Evolutionary conservation across 2,797 vertebrate genomes (phyloP), one percentile per base, ranked within the genome.

Genomic region (Sebastes diploproa): DNA sequence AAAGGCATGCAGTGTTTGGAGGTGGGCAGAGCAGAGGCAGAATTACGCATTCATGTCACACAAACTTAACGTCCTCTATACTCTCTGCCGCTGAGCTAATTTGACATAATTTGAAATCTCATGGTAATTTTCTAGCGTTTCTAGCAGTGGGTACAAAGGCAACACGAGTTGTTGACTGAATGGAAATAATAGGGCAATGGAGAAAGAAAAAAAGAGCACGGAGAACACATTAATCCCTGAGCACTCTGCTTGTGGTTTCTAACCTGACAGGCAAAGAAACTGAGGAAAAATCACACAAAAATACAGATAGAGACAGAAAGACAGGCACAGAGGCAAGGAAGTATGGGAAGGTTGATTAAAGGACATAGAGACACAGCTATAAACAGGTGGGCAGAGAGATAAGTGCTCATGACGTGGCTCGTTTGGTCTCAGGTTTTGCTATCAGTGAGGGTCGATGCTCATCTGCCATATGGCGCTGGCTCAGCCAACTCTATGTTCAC

Each of bases 361-460:
- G 50, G 60, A 64, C 60, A 78, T 20, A 69, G 32, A 62, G 32
- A 63, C 4, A 69, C 63, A 69, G 38, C 58, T 52, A 76, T 56
- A 66, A 85, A 85, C 86, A 86, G 77, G 81, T 89, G 84, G 81
- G 70, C 66, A 67, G 55, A 72, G 52, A 86, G 74, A 78, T 78
- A 88, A 83, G 82, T 68, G 85, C 59, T 85, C 42, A 20, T 74
- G 80, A 82, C 7, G 66, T 61, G 18, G 68, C 71, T 72, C 22
- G n/a, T 81, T 84, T 83, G 72, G 64, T 77, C 60, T 82, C 72
- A 85, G 82, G 67, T 88, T 88, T 85, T 86, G 67, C 79, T 73
- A 3, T 79, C 81, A n/a, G 58, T 32, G 22, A 64, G 36, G 60
- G 61, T 72, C 65, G 65, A 20, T 16, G 54, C 67, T 74, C 78